phyloP scores from a whole-genome alignment of 1,140 invertebrate species.

The Gryon sp. region DNA sequence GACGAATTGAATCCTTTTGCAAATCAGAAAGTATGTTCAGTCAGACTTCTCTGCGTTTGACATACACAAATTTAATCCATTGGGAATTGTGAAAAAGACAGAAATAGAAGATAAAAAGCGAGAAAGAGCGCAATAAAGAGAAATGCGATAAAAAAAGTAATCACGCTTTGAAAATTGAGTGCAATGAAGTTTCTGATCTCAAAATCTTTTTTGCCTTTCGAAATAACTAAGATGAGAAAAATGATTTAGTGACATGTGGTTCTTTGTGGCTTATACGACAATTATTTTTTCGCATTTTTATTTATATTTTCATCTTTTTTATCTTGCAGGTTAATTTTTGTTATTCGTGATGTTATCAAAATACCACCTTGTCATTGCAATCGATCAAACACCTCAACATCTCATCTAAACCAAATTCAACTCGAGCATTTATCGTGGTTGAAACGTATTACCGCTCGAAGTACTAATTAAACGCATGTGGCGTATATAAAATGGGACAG shows the following conservation, averaged over 20 bases:
- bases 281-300: too few relatives aligned
- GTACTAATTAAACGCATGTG: conserved; percentile 33
- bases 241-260: too few relatives aligned
- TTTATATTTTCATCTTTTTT: conserved; percentile 4
- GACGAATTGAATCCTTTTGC: conserved; percentile 34
- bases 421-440: conserved; percentile 27
- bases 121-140: too few relatives aligned
- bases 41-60: conserved; percentile 19
- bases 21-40: conserved; percentile 39
- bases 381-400: conserved; percentile 24
- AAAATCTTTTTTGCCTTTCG: not conserved
- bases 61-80: conserved; percentile 14
- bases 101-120: not conserved
- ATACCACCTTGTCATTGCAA: conserved; percentile 27
- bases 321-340: conserved; percentile 6
- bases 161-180: not conserved
- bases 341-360: too few relatives aligned
- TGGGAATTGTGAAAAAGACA: not conserved
- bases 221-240: not conserved
- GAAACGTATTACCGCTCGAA: conserved; percentile 26
- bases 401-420: conserved; percentile 36
- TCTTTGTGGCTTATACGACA: too few relatives aligned
- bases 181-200: not conserved
- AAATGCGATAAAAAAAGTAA: too few relatives aligned
- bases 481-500: conserved; percentile 25